Conservation (phyloP, 2,888 invertebrate genomes). For the Agrypnus murinus region DNA sequence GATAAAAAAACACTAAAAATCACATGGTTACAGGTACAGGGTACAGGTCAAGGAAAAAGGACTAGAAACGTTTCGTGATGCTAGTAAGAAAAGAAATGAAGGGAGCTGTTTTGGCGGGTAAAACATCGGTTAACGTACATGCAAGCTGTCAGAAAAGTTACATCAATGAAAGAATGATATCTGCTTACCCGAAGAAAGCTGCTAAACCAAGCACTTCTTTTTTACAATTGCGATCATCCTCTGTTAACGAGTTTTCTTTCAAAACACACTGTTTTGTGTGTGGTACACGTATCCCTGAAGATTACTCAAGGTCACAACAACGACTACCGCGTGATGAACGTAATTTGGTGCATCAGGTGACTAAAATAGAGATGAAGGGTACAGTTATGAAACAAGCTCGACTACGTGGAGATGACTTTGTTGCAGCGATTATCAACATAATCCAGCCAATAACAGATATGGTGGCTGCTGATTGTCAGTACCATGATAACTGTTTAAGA, state of each 20-base stretch:
- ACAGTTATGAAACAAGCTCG: constrained; percentile 33
- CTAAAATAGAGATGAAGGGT: too few species aligned
- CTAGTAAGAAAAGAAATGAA: constrained; percentile 26
- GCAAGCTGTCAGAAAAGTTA: constrained; percentile 30
- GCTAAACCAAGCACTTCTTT: constrained; percentile 26
- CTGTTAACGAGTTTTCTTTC: constrained; percentile 18
- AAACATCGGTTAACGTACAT: constrained; percentile 26
- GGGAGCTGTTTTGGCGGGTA: constrained; percentile 15
- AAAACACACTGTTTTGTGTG: constrained; percentile 31
- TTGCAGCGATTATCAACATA: constrained; percentile 24
- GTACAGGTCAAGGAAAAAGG: constrained; percentile 33
- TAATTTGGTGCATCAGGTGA: constrained; percentile 36
- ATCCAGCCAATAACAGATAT: constrained; percentile 27
- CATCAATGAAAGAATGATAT: constrained; percentile 34
- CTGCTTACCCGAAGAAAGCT: constrained; percentile 30
- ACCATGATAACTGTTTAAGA: constrained; percentile 22
- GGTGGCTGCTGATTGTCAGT: constrained; percentile 30
- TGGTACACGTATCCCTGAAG: constrained; percentile 28
- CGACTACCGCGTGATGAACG: constrained; percentile 27
- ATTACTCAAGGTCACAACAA: constrained; percentile 34
- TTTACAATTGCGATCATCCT: constrained; percentile 14
- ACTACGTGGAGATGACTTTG: constrained; percentile 32
- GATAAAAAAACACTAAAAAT: too few species aligned
- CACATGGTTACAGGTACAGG: too few species aligned
- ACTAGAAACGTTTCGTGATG: constrained; percentile 28